Percentiles rank a stretch among this genome's conserved stretches.
phyloP scores from a whole-genome alignment of 2,113 vertebrate species.

The Raja brachyura region DNA sequence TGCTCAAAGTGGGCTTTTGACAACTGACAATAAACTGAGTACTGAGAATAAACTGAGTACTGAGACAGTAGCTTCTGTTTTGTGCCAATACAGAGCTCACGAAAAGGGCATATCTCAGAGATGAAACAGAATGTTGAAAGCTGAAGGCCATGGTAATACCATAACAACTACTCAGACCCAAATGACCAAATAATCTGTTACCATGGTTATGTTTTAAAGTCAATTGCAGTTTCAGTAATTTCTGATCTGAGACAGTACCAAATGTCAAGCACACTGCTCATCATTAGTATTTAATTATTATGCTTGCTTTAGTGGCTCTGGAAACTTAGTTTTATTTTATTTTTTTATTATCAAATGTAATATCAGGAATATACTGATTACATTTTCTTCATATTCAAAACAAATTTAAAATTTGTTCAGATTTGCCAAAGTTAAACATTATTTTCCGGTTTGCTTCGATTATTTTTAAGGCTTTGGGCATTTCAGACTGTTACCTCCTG shows the following conservation, averaged over 20 bases:
- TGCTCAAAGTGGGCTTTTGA: not conserved
- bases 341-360: not conserved
- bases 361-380: not conserved
- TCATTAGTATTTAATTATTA: not conserved
- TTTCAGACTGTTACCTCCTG: slow-evolving; percentile 26
- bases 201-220: slow-evolving; percentile 21
- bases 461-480: slow-evolving; percentile 33
- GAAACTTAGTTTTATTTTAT: not conserved
- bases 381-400: not conserved
- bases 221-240: not conserved
- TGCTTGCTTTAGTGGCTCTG: not conserved
- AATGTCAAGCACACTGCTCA: not conserved
- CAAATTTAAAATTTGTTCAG: not conserved
- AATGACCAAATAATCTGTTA: not conserved
- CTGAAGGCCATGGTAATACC: not conserved
- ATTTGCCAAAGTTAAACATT: not conserved
- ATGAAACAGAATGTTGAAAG: not conserved
- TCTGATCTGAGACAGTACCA: not conserved
- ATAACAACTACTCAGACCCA: not conserved
- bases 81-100: not conserved
- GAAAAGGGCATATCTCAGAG: not conserved
- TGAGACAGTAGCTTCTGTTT: not conserved
- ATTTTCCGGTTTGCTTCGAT: slow-evolving; percentile 9
- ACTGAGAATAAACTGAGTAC: too few relatives aligned
- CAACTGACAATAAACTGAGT: not conserved